Conservation (phyloP, 2,113 vertebrate genomes). For the Carassius auratus region DNA sequence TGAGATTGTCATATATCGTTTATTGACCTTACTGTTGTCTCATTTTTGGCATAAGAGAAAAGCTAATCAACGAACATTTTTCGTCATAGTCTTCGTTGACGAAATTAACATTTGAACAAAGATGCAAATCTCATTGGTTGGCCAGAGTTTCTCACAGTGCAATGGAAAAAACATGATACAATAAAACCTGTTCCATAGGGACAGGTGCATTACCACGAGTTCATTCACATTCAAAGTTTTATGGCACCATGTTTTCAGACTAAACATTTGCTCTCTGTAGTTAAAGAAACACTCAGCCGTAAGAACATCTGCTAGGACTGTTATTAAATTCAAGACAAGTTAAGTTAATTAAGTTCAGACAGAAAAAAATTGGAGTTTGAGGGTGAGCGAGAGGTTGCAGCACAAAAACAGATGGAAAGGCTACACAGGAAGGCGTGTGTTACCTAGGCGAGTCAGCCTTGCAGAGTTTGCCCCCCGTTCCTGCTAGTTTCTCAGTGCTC, state of each 20-base stretch:
- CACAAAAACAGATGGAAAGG: not conserved
- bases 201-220: not conserved
- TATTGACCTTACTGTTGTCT: too few relatives aligned
- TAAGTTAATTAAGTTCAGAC: not conserved
- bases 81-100: too few relatives aligned
- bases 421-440: not conserved
- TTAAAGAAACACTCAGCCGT: not conserved
- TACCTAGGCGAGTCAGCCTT: conserved; percentile 69
- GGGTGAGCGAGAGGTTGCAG: not conserved
- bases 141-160: not conserved
- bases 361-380: not conserved
- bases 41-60: too few relatives aligned
- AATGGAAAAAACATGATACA: not conserved
- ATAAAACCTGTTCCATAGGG: too few relatives aligned
- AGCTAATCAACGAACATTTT: too few relatives aligned
- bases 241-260: not conserved
- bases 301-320: not conserved
- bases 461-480: conserved; percentile 60
- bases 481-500: conserved; percentile 53
- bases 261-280: not conserved
- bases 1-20: too few relatives aligned
- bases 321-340: not conserved
- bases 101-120: not conserved
- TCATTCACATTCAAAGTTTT: not conserved
- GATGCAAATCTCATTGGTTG: not conserved